phyloP scores from a whole-genome alignment of 2,888 invertebrate genomes.

The Willowsia nigromaculata region DNA sequence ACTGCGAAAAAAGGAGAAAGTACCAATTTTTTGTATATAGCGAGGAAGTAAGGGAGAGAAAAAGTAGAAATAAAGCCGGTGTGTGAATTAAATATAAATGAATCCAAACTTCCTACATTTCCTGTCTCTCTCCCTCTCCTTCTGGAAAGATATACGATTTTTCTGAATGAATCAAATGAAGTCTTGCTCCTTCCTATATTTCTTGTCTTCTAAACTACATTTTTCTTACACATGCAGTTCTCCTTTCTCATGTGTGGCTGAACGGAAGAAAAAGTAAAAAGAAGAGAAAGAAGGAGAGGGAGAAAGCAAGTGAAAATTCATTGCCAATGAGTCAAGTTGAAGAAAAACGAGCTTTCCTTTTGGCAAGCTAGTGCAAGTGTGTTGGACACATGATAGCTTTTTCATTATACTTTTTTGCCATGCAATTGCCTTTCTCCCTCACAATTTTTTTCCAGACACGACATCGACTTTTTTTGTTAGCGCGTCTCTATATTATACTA shows the following conservation, averaged over 20 bases:
- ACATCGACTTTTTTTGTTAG: not conserved
- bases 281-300: not conserved
- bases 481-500: not conserved
- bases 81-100: constrained; percentile 68
- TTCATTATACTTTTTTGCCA: constrained; percentile 59
- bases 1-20: constrained; percentile 19
- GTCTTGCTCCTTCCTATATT: constrained; percentile 3
- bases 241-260: not conserved
- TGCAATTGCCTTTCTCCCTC: constrained; percentile 43
- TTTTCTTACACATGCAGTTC: not conserved
- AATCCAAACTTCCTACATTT: constrained; percentile 59
- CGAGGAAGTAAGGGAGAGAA: not conserved
- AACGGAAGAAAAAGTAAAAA: not conserved
- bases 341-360: constrained; percentile 68
- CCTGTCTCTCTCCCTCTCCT: constrained; percentile 1
- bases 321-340: constrained; percentile 65
- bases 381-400: constrained; percentile 69
- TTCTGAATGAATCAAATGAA: constrained; percentile 60
- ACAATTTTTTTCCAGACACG: not conserved
- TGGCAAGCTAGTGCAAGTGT: constrained; percentile 67
- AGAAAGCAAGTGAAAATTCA: constrained; percentile 55
- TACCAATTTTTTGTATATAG: constrained; percentile 8
- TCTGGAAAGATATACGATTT: constrained; percentile 47
- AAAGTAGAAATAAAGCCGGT: constrained; percentile 45
- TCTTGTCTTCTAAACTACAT: not conserved